phyloP scores from a whole-genome alignment of 2,888 invertebrate genomes.

The Petrophora chlorosata region DNA sequence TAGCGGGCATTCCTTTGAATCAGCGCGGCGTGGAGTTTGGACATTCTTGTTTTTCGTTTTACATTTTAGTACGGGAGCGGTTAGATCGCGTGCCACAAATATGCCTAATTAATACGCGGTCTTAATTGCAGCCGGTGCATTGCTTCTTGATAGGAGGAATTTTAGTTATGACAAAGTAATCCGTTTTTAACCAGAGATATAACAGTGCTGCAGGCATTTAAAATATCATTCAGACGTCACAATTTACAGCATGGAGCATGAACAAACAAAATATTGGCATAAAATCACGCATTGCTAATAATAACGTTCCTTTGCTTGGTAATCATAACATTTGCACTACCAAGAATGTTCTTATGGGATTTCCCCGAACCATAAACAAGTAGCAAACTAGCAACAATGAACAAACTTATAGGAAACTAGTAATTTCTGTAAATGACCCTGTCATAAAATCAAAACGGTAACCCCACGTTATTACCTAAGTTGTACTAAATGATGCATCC shows the following conservation, averaged over 20 bases:
- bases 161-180: not conserved
- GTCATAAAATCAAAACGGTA: not conserved
- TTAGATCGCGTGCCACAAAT: conserved; percentile 13
- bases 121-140: conserved; percentile 14
- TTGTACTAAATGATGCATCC: conserved; percentile 19
- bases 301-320: too few species aligned
- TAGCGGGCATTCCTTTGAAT: conserved; percentile 36
- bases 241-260: not conserved
- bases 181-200: not conserved
- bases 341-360: too few species aligned
- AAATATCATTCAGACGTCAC: not conserved
- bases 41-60: conserved; percentile 39
- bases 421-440: conserved; percentile 10
- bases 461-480: not conserved
- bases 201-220: not conserved
- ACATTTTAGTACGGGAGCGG: conserved; percentile 23
- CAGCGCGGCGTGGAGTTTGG: conserved; percentile 37
- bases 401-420: too few species aligned
- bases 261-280: not conserved
- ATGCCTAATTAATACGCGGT: conserved; percentile 27
- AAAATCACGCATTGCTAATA: not conserved
- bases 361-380: too few species aligned
- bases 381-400: too few species aligned
- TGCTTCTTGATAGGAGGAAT: conserved; percentile 10
- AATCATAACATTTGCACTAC: too few species aligned